A percentile compares a stretch with the other conserved stretches of the same genome.
phyloP scores from a whole-genome alignment of 2,797 vertebrate genomes.

The Podarcis lilfordi region DNA sequence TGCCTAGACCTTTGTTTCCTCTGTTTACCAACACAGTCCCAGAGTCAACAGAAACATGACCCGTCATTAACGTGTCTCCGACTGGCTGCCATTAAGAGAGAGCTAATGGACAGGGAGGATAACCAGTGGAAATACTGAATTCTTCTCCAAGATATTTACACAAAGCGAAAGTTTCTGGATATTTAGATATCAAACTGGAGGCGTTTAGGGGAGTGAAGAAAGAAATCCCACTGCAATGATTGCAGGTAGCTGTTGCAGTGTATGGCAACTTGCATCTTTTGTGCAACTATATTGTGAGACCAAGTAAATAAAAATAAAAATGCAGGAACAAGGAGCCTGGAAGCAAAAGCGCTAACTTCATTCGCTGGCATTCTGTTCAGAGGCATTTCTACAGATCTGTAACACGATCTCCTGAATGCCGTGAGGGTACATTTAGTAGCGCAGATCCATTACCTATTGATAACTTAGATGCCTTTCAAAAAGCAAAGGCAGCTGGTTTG shows the following conservation, averaged over 20 bases:
- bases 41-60: conserved; percentile 75
- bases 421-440: conserved; percentile 30
- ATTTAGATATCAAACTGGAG: conserved; percentile 70
- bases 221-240: conserved; percentile 71
- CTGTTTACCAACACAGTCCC: conserved; percentile 56
- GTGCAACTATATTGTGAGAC: conserved; percentile 47
- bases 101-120: conserved; percentile 70
- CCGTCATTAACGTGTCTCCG: conserved; percentile 67
- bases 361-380: conserved; percentile 63
- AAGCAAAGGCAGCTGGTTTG: too few relatives aligned
- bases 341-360: conserved; percentile 57
- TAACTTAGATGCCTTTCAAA: background rate
- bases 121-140: conserved; percentile 69
- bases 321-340: conserved; percentile 66
- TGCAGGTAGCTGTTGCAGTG: conserved; percentile 60
- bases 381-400: conserved; percentile 63
- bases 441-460: conserved; percentile 24
- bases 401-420: conserved; percentile 55
- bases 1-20: conserved; percentile 58
- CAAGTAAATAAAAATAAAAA: conserved; percentile 27
- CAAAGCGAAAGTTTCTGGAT: conserved; percentile 67
- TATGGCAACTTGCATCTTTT: conserved; percentile 64
- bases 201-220: conserved; percentile 64
- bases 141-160: conserved; percentile 72
- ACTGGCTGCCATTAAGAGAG: conserved; percentile 55